Base-by-base conservation (phyloP, 1,140 invertebrate genomes). In the Augochlora pura region DNA sequence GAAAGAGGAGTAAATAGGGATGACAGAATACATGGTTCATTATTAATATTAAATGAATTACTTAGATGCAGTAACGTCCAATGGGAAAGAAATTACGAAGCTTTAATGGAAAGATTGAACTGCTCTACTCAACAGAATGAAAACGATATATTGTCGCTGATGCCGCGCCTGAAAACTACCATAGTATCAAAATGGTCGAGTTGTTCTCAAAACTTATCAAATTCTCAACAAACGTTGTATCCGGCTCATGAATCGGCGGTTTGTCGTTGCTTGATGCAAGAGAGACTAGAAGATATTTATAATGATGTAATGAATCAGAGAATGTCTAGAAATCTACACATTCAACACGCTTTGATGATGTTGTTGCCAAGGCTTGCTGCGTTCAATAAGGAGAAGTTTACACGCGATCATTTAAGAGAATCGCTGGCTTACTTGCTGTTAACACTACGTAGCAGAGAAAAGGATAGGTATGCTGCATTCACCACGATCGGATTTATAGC, bases 11-110 rank as follows among this genome's bases (percentile, higher is more conserved):
- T 97, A 72, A 96, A 95, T 10, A 95, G 95, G 83, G 99, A 99
- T 88, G 99, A 99, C 90, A 94, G 96, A 90, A 95, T 98, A 38
- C 99, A 99, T 91, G 98, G 98, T 18, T 97, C 97, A 1, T 93
- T 99, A 0, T 94, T 99, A 18, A 97, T 99, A 18, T 93, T 99
- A 2, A 99, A 99, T 93, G 99, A 99, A 92, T 93, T 99, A 0
- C 93, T 99, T 3, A 93, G 98, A 80, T 98, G 98, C 89, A 97
- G 97, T 64, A 99, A 99, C 93, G 95, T 97, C 4, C 94, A 96
- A 64, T 98, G 98, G 96, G 99, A 98, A 90, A 94, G 94, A 27
- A 95, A 96, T 79, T 97, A 98, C 82, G 95, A 96, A 70, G 93
- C 94, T n/a, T 90, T 98, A 3, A 94, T 94, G 91, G 88, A 96